These are phyloP conservation scores for Tamandua tetradactyla DNA, from an alignment of 2,797 vertebrate genomes.

Conservation along the genomic window DNA sequence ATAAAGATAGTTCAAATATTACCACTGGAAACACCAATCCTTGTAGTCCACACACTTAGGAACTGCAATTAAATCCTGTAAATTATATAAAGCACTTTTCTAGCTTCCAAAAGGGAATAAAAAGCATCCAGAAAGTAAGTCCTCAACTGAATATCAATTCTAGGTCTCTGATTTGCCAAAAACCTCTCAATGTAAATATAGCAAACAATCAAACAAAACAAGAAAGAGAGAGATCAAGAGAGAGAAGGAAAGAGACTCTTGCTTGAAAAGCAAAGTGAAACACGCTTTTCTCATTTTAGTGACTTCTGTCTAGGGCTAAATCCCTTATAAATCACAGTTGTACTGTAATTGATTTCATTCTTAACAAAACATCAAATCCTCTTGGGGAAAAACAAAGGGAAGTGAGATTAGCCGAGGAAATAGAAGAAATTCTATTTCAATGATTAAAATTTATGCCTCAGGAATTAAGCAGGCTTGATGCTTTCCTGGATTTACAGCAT, in stretches of 20 bases:
- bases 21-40: not conserved
- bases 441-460: slow-evolving; percentile 74
- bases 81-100: not conserved
- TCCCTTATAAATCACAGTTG: slow-evolving; percentile 41
- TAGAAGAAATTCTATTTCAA: slow-evolving; percentile 64
- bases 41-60: not conserved
- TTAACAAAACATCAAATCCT: slow-evolving; percentile 73
- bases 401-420: slow-evolving; percentile 71
- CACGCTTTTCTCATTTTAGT: slow-evolving; percentile 22
- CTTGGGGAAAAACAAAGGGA: slow-evolving; percentile 61
- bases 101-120: not conserved
- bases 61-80: not conserved
- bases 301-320: slow-evolving; percentile 66
- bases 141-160: not conserved
- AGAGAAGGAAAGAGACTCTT: not conserved
- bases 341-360: slow-evolving; percentile 54
- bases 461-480: slow-evolving; percentile 72
- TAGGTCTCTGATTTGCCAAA: not conserved
- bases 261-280: slow-evolving; percentile 31
- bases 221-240: too few species aligned
- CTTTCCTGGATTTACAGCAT: slow-evolving; percentile 68
- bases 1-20: not conserved
- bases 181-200: slow-evolving; percentile 1
- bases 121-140: not conserved
- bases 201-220: not conserved